phyloP scores from a whole-genome alignment of 1,140 invertebrate species.

The Agrilus planipennis region DNA sequence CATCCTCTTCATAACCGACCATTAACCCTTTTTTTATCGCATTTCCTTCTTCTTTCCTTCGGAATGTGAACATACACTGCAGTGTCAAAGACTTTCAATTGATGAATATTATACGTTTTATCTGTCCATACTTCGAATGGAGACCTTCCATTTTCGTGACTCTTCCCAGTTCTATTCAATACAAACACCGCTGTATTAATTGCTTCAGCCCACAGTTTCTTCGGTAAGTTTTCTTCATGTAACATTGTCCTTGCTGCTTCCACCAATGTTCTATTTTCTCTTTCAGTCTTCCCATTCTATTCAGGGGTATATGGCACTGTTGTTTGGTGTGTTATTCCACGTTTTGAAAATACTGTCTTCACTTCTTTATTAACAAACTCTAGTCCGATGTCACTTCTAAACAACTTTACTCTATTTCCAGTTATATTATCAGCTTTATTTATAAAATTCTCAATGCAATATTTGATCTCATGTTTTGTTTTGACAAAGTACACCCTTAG shows the following conservation, averaged over 20 bases:
- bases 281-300: conserved; percentile 32
- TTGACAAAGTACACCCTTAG: conserved; percentile 20
- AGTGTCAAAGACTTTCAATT: conserved; percentile 16
- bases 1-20: too few species aligned
- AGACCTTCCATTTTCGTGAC: conserved; percentile 20
- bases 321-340: conserved; percentile 29
- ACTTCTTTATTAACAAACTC: conserved; percentile 32
- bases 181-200: conserved; percentile 2
- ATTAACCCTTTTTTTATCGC: conserved; percentile 13
- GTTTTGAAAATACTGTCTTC: conserved; percentile 15
- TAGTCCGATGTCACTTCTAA: conserved; percentile 34
- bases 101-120: conserved; percentile 7
- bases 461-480: conserved; percentile 17
- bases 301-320: conserved; percentile 35
- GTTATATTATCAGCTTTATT: conserved; percentile 28
- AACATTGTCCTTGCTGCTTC: conserved; percentile 6
- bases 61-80: conserved; percentile 3
- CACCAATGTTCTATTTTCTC: conserved; percentile 3
- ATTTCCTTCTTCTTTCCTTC: too few species aligned
- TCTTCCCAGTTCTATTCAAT: conserved; percentile 24
- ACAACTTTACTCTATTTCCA: conserved; percentile 22
- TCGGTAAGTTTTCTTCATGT: conserved; percentile 9
- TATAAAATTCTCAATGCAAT: conserved; percentile 17
- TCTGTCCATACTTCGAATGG: conserved; percentile 29
- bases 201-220: conserved; percentile 8